phyloP scores from a whole-genome alignment of 2,888 invertebrate genomes.

The Digitonthophagus gazella region DNA sequence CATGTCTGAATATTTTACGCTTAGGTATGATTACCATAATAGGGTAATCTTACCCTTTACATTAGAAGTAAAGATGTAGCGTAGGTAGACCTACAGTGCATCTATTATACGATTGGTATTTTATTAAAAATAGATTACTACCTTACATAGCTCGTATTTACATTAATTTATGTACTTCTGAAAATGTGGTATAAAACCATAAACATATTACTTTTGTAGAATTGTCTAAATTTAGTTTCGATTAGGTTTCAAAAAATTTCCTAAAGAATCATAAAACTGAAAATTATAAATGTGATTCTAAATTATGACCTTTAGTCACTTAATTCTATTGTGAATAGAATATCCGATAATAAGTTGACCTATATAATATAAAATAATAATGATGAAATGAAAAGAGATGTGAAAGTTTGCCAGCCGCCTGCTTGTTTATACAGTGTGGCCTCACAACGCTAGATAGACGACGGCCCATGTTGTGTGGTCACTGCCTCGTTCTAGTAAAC shows the following conservation, averaged over 20 bases:
- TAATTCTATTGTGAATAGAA: too few species aligned
- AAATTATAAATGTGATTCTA: too few species aligned
- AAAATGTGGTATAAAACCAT: not conserved
- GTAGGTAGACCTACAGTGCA: not conserved
- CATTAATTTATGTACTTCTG: not conserved
- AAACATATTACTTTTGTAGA: conserved; percentile 5
- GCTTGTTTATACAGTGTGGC: conserved; percentile 42
- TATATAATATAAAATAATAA: too few species aligned
- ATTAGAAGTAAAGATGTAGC: conserved; percentile 9
- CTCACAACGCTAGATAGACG: not conserved
- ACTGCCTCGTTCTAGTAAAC: conserved; percentile 36
- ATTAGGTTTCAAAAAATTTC: too few species aligned
- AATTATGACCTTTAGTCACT: too few species aligned
- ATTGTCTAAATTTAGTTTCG: too few species aligned
- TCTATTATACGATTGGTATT: not conserved
- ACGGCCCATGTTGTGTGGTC: conserved; percentile 28
- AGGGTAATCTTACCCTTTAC: conserved; percentile 1
- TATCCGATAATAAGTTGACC: too few species aligned
- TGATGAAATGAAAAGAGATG: conserved; percentile 18
- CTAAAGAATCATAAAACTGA: too few species aligned
- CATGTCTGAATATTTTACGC: not conserved
- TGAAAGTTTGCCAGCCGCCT: conserved; percentile 52
- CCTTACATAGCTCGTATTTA: conserved; percentile 6
- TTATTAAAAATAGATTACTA: not conserved
- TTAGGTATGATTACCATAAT: not conserved